phyloP scores from a whole-genome alignment of 30 jellyfish, hydroid and myxozoan species.

The Turritopsis dohrnii region DNA sequence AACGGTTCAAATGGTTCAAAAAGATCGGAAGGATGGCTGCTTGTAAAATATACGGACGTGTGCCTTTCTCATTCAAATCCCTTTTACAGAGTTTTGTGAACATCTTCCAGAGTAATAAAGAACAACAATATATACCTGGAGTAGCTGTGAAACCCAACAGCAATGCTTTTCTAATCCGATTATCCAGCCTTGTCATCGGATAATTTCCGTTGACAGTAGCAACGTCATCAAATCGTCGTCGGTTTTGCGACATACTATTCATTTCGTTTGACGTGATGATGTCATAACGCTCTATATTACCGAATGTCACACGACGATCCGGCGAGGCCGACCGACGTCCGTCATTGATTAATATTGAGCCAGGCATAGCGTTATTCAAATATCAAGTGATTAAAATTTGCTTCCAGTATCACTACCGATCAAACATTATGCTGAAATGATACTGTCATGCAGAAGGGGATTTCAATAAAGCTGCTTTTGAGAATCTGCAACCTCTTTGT shows the following conservation, averaged over 20 bases:
- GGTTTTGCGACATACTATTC: background rate
- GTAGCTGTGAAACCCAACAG: constrained; percentile 15
- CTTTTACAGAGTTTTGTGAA: no score
- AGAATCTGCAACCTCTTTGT: background rate
- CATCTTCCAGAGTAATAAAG: no score
- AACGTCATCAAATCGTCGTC: background rate
- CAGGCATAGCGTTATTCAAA: constrained; percentile 8
- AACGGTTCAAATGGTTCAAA: no score
- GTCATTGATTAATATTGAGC: constrained; percentile 30
- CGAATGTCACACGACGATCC: constrained; percentile 38
- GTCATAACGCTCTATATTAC: constrained; percentile 33
- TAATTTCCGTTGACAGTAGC: background rate
- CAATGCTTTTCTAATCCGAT: constrained; percentile 21
- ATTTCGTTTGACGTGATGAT: constrained; percentile 38
- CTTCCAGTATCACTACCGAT: background rate
- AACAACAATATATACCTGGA: constrained; percentile 7
- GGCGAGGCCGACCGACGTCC: constrained; percentile 44
- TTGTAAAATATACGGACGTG: no score
- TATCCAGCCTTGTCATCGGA: constrained; percentile 25
- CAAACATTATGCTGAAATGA: background rate
- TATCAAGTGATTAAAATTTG: background rate
- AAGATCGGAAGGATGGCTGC: no score
- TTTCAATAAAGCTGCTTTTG: background rate
- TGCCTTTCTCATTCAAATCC: no score
- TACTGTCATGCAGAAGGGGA: background rate